These are phyloP conservation scores for Luperina testacea DNA, from an alignment of 2,888 invertebrate species.

Conservation along the genomic window DNA sequence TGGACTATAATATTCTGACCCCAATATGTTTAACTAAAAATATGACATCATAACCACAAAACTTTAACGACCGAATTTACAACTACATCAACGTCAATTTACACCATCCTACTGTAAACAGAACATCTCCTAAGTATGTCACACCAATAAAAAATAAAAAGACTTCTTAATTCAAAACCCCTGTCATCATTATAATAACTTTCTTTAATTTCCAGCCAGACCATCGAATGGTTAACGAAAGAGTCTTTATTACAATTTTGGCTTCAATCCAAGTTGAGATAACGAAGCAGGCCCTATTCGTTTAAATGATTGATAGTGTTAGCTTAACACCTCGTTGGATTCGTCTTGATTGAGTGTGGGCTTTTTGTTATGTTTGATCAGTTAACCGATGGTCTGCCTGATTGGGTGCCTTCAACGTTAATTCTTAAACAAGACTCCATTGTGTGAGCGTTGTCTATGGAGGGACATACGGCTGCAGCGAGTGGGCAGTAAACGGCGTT, in stretches of 20 bases:
- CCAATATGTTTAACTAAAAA: slow-evolving; percentile 37
- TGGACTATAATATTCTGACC: slow-evolving; percentile 6
- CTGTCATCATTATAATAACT: slow-evolving; percentile 67
- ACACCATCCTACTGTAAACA: slow-evolving; percentile 57
- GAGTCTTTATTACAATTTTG: slow-evolving; percentile 87
- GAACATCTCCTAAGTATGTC: slow-evolving; percentile 56
- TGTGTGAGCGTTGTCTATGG: slow-evolving; percentile 72
- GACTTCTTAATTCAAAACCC: slow-evolving; percentile 64
- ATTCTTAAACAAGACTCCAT: slow-evolving; percentile 86
- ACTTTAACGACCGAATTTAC: slow-evolving; percentile 51
- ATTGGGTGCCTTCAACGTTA: slow-evolving; percentile 86
- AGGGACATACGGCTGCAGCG: slow-evolving; percentile 48
- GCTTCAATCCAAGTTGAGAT: slow-evolving; percentile 83
- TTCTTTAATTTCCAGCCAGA: slow-evolving; percentile 69
- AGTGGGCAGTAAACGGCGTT: slow-evolving; percentile 2
- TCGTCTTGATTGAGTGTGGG: slow-evolving; percentile 88
- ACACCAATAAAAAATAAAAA: slow-evolving; percentile 58
- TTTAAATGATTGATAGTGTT: slow-evolving; percentile 86
- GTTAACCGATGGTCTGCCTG: slow-evolving; percentile 85
- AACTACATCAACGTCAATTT: slow-evolving; percentile 53
- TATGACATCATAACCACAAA: slow-evolving; percentile 44
- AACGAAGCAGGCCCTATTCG: slow-evolving; percentile 78
- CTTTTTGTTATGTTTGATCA: slow-evolving; percentile 88
- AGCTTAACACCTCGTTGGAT: slow-evolving; percentile 87
- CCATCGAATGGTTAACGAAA: slow-evolving; percentile 85